Conservation (phyloP, 2,888 invertebrate species). For the Polylopha cassiicola region DNA sequence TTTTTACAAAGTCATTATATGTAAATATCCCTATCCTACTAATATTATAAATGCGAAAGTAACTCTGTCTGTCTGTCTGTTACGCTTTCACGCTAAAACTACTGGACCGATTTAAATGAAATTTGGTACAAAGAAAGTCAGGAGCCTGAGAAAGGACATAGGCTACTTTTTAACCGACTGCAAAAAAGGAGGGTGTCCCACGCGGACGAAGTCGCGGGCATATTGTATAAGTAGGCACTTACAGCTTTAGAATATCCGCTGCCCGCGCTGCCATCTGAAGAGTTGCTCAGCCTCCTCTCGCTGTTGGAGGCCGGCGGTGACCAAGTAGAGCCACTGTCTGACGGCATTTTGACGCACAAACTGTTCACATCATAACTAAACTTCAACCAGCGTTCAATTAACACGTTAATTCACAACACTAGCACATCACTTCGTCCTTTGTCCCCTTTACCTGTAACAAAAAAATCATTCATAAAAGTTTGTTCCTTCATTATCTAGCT, state of each 20-base stretch:
- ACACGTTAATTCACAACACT: constrained; percentile 44
- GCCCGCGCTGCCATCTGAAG: constrained; percentile 71
- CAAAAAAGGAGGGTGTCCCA: too few relatives aligned
- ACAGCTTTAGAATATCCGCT: constrained; percentile 73
- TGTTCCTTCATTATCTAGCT: too few relatives aligned
- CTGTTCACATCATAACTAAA: constrained; percentile 60
- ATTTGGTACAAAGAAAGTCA: too few relatives aligned
- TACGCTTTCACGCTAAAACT: too few relatives aligned
- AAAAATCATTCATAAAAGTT: constrained; percentile 28
- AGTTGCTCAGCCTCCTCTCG: constrained; percentile 72
- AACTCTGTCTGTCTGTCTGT: too few relatives aligned
- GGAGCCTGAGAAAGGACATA: too few relatives aligned
- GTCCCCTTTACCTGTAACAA: constrained; percentile 55
- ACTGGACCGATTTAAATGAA: too few relatives aligned
- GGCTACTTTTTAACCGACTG: too few relatives aligned
- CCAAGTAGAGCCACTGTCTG: constrained; percentile 71
- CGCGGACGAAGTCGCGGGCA: too few relatives aligned
- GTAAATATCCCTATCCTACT: too few relatives aligned
- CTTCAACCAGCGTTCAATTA: constrained; percentile 27
- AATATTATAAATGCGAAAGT: too few relatives aligned
- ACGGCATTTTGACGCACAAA: constrained; percentile 61
- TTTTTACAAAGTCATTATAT: too few relatives aligned
- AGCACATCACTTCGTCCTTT: constrained; percentile 46
- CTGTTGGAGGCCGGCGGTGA: constrained; percentile 68
- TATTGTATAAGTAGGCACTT: constrained; percentile 37